Evolutionary conservation across 2,888 invertebrate species (phyloP), one percentile per base, ranked within the genome.

Genomic region (Catocala nupta): DNA sequence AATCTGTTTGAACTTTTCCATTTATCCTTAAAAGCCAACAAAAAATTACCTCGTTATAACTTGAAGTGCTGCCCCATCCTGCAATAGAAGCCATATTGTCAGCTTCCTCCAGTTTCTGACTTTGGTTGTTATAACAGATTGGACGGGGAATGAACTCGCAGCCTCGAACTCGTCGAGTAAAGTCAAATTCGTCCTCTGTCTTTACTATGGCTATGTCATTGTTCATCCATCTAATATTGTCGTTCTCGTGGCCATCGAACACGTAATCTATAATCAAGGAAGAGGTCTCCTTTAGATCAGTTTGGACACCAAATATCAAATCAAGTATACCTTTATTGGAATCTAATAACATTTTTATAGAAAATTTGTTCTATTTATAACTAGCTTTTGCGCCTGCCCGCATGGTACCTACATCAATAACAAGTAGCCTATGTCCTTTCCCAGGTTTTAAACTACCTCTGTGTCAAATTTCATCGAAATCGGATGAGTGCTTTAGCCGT

Each of bases 161-260:
- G 3, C 89, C 90, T 12, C 83, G 68, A 9, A 88, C 63, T 5
- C 86, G 77, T 0, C 87, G 74, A 0, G 70, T 77, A 72, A 90
- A 89, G 63, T 89, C 87, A 39, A 90, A 88, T 39, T 88, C 87
- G 0, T 88, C 88, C 34, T 90, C 90, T 0, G 86, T 81, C 55
- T 85, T 89, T 0, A 90, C 88, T 0, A 90, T 79, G 0, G 90
- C 90, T 39, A 90, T 88, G 64, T 90, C 90, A 59, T 89, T 88
- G 75, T 84, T 87, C 89, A 90, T 88, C 90, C 90, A 90, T 42
- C 88, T 73, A 5, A 90, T 81, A 63, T 90, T 89, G 68, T 89
- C 89, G 59, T 88, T 87, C 48, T 89, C 87, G 50, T 88, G 88
- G 0, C 89, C 90, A 45, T 90, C 89, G 68, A 89, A 90, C 1